Evolutionary conservation across 2,888 invertebrate genomes (phyloP).

Genomic region (Rhagonycha lutea): DNA sequence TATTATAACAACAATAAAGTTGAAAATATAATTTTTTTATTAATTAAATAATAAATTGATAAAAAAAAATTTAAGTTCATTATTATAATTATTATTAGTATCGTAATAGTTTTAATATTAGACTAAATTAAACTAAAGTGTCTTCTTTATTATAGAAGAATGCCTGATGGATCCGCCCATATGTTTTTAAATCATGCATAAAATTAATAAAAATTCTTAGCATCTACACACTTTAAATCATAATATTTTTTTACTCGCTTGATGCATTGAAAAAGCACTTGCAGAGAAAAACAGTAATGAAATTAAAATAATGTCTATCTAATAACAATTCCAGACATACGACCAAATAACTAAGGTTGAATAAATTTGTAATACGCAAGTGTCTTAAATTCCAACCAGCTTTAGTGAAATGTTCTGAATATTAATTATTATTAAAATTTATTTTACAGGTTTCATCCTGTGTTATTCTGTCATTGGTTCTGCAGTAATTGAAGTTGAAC

Average conservation of each 20-base stretch:
- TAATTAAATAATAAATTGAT: background rate
- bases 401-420: background rate
- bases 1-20: background rate
- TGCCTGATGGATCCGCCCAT: background rate
- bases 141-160: background rate
- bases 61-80: background rate
- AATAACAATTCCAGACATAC: conserved; percentile 8
- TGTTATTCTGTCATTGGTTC: background rate
- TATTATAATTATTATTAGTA: background rate
- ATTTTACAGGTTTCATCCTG: background rate
- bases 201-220: background rate
- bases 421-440: background rate
- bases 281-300: background rate
- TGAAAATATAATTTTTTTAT: background rate
- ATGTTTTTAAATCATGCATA: background rate
- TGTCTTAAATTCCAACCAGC: background rate
- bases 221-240: conserved; percentile 24
- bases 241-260: background rate
- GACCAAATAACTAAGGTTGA: background rate
- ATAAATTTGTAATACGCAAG: background rate
- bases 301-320: conserved; percentile 1
- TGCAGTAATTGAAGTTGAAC: background rate
- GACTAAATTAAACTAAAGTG: too few relatives aligned
- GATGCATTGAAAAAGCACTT: background rate
- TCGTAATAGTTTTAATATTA: background rate